Conservation (phyloP, 2,888 invertebrate species). For the Brachyopa scutellaris region DNA sequence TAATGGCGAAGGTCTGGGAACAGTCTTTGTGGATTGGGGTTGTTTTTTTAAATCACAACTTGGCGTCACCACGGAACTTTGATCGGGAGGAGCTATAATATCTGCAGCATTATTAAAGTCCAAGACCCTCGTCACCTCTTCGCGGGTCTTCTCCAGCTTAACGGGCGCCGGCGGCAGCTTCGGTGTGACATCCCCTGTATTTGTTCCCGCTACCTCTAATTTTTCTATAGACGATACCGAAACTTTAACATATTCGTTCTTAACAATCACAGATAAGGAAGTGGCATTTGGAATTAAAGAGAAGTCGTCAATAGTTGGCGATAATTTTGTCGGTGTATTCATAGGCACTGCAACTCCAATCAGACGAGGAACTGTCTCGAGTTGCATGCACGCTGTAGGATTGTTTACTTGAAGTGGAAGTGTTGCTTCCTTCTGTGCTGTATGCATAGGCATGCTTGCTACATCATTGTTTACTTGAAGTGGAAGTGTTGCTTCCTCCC, state of each 20-base stretch:
- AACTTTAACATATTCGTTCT: conserved; percentile 40
- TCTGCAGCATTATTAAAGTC: conserved; percentile 75
- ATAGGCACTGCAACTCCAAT: background rate
- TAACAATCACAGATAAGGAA: conserved; percentile 66
- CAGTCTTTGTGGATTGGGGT: conserved; percentile 27
- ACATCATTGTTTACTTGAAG: no score
- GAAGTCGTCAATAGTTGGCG: conserved; percentile 12
- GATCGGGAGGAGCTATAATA: no score
- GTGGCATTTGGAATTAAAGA: conserved; percentile 60
- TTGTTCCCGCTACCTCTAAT: conserved; percentile 18
- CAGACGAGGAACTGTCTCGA: background rate
- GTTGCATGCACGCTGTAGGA: conserved; percentile 23
- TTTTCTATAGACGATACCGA: conserved; percentile 39
- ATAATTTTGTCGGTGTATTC: conserved; percentile 9
- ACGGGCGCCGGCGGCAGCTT: conserved; percentile 62
- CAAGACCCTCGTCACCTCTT: conserved; percentile 79
- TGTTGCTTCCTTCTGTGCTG: no score
- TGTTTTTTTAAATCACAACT: conserved; percentile 67
- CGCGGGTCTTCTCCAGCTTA: conserved; percentile 77
- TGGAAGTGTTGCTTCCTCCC: no score
- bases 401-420: background rate
- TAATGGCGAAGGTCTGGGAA: conserved; percentile 37
- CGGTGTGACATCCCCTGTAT: conserved; percentile 52
- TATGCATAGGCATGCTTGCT: no score
- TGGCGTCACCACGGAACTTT: conserved; percentile 44